A percentile compares a stretch with the other conserved stretches of the same genome.
Conservation (phyloP, 2,113 vertebrate genomes). For the Dasyprocta punctata region DNA sequence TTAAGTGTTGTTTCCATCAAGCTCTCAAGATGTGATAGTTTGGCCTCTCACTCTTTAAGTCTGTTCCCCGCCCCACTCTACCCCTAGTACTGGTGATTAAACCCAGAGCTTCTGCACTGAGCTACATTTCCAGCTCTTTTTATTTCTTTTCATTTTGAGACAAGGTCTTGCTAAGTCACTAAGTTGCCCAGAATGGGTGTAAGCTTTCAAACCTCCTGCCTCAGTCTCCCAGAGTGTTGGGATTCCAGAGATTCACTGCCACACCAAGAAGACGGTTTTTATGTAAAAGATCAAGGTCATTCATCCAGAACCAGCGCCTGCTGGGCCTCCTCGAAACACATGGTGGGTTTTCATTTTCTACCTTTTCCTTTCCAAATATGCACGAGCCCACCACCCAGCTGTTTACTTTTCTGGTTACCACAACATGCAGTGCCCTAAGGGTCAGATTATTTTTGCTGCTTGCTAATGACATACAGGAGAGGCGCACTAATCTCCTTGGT, state of each 20-base stretch:
- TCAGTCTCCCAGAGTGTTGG: not conserved
- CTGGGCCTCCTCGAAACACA: not conserved
- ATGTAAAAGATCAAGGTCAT: not conserved
- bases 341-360: not conserved
- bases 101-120: too few species aligned
- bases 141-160: not conserved
- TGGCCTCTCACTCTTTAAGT: not conserved
- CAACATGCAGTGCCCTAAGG: constrained; percentile 17
- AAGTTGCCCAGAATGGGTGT: not conserved
- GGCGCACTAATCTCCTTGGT: not conserved
- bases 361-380: not conserved
- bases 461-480: constrained; percentile 24
- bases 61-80: not conserved
- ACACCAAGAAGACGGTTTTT: not conserved
- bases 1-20: not conserved
- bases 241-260: not conserved
- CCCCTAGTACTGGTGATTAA: too few species aligned
- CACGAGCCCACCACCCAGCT: not conserved
- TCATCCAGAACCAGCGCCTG: not conserved
- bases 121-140: not conserved
- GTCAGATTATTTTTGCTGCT: not conserved
- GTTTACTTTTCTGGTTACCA: not conserved
- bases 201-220: not conserved
- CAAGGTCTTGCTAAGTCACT: not conserved
- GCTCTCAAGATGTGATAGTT: too few species aligned